A percentile compares a stretch with the other conserved stretches of the same genome.
phyloP scores from a whole-genome alignment of 1,140 invertebrate species.

The Laupala kohalensis region DNA sequence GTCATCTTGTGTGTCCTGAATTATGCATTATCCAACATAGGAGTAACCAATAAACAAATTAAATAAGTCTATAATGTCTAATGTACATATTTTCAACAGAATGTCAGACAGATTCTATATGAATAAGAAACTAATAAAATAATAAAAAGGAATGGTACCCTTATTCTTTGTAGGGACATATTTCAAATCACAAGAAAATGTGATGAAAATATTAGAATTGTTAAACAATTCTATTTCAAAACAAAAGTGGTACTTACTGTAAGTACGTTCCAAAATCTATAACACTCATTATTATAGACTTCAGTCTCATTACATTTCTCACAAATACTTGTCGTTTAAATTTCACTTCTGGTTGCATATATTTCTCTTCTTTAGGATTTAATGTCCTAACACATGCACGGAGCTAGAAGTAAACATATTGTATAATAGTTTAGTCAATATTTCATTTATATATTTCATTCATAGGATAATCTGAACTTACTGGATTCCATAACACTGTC shows the following conservation, averaged over 20 bases:
- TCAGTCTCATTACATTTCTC: slow-evolving; percentile 84
- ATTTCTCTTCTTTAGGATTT: slow-evolving; percentile 92
- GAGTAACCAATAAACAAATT: too few species aligned
- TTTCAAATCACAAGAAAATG: too few species aligned
- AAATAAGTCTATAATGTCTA: too few species aligned
- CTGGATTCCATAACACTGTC: slow-evolving; percentile 82
- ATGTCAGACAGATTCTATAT: too few species aligned
- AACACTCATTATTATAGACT: slow-evolving; percentile 76
- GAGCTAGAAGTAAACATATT: slow-evolving; percentile 37
- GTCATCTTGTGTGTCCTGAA: too few species aligned
- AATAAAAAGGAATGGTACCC: too few species aligned
- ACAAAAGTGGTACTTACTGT: slow-evolving; percentile 53
- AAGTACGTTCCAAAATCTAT: slow-evolving; percentile 83
- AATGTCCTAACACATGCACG: slow-evolving; percentile 81
- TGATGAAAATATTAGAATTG: too few species aligned
- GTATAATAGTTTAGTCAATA: not conserved
- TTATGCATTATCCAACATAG: too few species aligned
- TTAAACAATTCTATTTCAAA: too few species aligned
- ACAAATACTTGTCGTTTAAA: slow-evolving; percentile 92
- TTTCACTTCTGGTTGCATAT: slow-evolving; percentile 85
- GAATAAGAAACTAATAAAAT: too few species aligned
- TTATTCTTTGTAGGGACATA: too few species aligned
- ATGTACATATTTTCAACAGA: too few species aligned
- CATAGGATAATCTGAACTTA: slow-evolving; percentile 32
- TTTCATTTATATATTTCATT: not conserved